Evolutionary conservation across 2,113 vertebrate species (phyloP), one percentile per base, ranked within the genome.

Genomic region (Gavialis gangeticus): DNA sequence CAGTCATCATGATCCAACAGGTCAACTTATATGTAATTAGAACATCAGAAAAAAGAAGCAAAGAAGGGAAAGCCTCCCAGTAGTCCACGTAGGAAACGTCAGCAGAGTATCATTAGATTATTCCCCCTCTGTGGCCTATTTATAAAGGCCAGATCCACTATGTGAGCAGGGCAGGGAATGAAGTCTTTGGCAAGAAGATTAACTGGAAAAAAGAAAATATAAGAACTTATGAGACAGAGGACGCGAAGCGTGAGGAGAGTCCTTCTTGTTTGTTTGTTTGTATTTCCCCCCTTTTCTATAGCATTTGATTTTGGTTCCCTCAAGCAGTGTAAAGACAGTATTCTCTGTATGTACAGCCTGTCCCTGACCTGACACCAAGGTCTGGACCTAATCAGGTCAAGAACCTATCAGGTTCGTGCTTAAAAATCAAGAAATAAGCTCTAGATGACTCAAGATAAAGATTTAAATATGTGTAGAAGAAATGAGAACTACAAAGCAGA

Each of bases 231-330:
- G 69, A 46, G 21, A 69, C 67, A 73, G 55, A 18, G 25, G 10
- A 80, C 62, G 13, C 24, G 7, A 80, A 60, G 4, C 6, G 1
- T 24, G 12, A 24, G 22, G 3, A 10, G 4, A 1, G 0, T 1
- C 12, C 66, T 59, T 77, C 57, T n/a, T 34, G 34, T 71, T 37
- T 66, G 13, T 56, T 79, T 54, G 21, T 37, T 4, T 16, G 15
- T 82, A 78, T 67, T 46, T 46, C 57, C 0, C 5, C 71, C 9
- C 5, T 88, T 17, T 21, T 18, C 77, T 16, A 71, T n/a, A 54
- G 4, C 16, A 22, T 19, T 24, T 91, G 27, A 93, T 73, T 37
- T 46, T 73, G 14, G 13, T 46, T 13, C 37, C 24, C 64, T 69
- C 60, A 67, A 27, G 64, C 28, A 64, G 5, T 57, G 19, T 4